Conservation (phyloP, 2,113 vertebrate genomes). For the Dicaeum eximium region DNA sequence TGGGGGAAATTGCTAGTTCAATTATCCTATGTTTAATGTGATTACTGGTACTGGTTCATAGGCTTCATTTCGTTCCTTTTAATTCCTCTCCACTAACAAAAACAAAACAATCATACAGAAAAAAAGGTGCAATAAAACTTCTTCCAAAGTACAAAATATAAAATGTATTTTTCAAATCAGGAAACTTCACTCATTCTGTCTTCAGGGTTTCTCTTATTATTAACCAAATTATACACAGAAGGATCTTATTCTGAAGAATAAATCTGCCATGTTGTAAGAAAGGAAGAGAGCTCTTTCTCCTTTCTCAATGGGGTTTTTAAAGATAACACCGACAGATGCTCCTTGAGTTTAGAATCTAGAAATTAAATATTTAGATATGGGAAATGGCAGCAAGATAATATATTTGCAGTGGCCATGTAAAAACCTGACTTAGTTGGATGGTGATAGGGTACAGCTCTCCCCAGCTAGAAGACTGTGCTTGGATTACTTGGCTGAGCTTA, state of each 20-base stretch:
- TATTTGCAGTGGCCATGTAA: not conserved
- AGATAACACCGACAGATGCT: not conserved
- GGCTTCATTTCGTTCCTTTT: constrained; percentile 24
- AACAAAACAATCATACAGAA: not conserved
- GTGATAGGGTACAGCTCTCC: not conserved
- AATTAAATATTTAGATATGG: not conserved
- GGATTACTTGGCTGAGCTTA: too few relatives aligned
- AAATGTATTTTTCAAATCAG: not conserved
- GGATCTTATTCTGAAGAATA: not conserved
- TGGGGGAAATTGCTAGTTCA: constrained; percentile 26
- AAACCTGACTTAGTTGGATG: not conserved
- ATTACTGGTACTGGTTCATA: constrained; percentile 26
- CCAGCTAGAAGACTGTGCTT: not conserved
- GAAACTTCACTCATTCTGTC: not conserved
- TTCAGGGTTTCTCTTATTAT: not conserved
- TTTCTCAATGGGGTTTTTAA: not conserved
- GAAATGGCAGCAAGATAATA: not conserved
- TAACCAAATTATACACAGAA: not conserved
- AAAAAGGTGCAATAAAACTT: not conserved
- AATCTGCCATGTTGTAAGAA: not conserved
- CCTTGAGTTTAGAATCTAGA: not conserved
- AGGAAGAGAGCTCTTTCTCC: not conserved
- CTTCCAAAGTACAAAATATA: not conserved
- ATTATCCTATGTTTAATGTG: constrained; percentile 8
- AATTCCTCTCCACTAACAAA: constrained; percentile 12